A percentile compares a stretch with the other conserved stretches of the same genome.
Conservation (phyloP, 2,113 vertebrate genomes). For the Neotragus moschatus region DNA sequence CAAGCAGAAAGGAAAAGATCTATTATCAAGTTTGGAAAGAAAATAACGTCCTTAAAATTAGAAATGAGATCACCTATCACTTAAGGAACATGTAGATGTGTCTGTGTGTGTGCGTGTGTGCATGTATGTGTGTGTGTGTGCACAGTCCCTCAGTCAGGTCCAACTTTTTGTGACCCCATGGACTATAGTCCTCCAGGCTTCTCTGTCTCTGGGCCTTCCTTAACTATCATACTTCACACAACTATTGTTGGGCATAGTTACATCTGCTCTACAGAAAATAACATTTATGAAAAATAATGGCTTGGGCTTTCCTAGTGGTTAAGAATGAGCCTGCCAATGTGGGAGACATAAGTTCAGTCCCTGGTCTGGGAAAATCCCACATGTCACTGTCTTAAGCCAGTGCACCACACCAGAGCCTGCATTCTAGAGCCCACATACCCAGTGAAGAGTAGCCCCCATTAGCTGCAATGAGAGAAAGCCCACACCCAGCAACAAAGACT, state of each 20-base stretch:
- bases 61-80: neutral
- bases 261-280: neutral
- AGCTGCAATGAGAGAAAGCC: neutral
- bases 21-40: neutral
- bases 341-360: neutral
- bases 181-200: neutral
- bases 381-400: neutral
- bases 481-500: neutral
- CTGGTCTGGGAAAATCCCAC: neutral
- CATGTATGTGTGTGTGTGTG: rapidly evolving
- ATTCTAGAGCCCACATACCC: neutral
- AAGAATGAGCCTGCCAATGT: neutral
- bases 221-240: neutral
- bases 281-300: neutral
- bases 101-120: neutral
- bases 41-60: neutral
- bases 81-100: neutral
- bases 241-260: neutral
- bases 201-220: neutral
- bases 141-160: neutral
- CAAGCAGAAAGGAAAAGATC: neutral
- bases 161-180: neutral
- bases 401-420: neutral
- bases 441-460: neutral
- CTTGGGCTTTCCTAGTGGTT: neutral